A percentile compares a stretch with the other conserved stretches of the same genome.
These are phyloP conservation scores for Gasteruption jaculator DNA, from an alignment of 2,888 invertebrate genomes.

Conservation along the genomic window DNA sequence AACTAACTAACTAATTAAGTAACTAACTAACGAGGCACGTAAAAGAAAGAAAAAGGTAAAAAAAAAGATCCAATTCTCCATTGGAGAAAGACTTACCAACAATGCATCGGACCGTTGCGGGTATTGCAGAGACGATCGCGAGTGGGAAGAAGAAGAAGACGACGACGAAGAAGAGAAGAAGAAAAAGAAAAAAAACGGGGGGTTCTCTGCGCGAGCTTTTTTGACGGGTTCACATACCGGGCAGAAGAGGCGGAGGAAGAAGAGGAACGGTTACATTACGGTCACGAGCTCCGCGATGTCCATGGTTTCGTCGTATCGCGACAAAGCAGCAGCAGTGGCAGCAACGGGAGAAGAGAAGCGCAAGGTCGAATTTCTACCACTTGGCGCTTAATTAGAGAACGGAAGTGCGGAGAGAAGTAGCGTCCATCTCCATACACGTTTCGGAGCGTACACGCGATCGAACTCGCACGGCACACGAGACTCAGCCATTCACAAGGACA, in stretches of 20 bases:
- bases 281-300: constrained; percentile 1
- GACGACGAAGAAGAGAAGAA: constrained; percentile 4
- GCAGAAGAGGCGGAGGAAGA: no score
- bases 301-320: no score
- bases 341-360: constrained; percentile 14
- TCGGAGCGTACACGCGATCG: constrained; percentile 17
- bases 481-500: constrained; percentile 25
- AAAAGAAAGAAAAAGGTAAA: no score
- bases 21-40: no score
- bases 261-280: no score
- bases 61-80: no score
- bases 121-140: constrained; percentile 30
- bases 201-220: no score
- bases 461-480: constrained; percentile 19
- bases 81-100: constrained; percentile 40
- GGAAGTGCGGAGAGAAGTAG: constrained; percentile 33
- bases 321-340: no score
- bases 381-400: constrained; percentile 37
- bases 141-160: constrained; percentile 7
- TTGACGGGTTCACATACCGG: no score
- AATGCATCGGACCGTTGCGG: constrained; percentile 38
- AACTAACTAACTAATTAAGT: no score
- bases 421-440: constrained; percentile 35
- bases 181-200: constrained; percentile 9
- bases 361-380: no score